Evolutionary conservation across 1,140 invertebrate species (phyloP).

Genomic region (Euura lappo): DNA sequence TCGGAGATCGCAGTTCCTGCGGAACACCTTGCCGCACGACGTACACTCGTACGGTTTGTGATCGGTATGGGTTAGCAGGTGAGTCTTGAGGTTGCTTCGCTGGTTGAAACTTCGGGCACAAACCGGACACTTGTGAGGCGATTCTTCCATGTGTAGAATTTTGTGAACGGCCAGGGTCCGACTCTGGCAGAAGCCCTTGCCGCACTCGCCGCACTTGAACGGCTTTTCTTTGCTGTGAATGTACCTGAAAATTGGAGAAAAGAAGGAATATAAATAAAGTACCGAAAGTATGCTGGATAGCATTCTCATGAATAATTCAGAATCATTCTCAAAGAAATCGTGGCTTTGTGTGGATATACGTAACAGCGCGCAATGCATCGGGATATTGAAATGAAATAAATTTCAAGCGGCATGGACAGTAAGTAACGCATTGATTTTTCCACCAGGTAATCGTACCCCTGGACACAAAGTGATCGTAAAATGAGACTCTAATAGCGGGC

Average conservation of each 20-base stretch:
- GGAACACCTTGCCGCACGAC: slow-evolving; percentile 87
- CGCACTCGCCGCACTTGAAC: slow-evolving; percentile 94
- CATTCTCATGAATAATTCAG: too few relatives aligned
- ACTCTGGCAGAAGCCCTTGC: slow-evolving; percentile 96
- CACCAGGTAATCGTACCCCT: background rate
- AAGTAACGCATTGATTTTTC: background rate
- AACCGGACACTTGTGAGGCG: slow-evolving; percentile 90
- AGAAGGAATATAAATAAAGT: background rate
- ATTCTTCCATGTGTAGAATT: slow-evolving; percentile 91
- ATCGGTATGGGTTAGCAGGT: slow-evolving; percentile 93
- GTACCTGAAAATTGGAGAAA: slow-evolving; percentile 74
- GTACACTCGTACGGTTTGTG: slow-evolving; percentile 94
- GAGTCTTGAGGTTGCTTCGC: slow-evolving; percentile 90
- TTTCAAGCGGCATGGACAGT: background rate
- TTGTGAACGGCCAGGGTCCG: slow-evolving; percentile 93
- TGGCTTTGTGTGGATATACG: too few relatives aligned
- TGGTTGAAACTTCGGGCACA: slow-evolving; percentile 90
- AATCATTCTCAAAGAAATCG: too few relatives aligned
- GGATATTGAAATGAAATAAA: slow-evolving; percentile 10
- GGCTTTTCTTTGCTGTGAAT: slow-evolving; percentile 98
- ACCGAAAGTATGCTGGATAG: too few relatives aligned
- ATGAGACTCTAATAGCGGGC: background rate
- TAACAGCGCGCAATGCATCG: too few relatives aligned
- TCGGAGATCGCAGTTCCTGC: slow-evolving; percentile 84
- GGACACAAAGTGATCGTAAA: background rate